These are phyloP conservation scores for Sebastiscus tertius DNA, from an alignment of 2,797 vertebrate genomes.

Conservation along the genomic window DNA sequence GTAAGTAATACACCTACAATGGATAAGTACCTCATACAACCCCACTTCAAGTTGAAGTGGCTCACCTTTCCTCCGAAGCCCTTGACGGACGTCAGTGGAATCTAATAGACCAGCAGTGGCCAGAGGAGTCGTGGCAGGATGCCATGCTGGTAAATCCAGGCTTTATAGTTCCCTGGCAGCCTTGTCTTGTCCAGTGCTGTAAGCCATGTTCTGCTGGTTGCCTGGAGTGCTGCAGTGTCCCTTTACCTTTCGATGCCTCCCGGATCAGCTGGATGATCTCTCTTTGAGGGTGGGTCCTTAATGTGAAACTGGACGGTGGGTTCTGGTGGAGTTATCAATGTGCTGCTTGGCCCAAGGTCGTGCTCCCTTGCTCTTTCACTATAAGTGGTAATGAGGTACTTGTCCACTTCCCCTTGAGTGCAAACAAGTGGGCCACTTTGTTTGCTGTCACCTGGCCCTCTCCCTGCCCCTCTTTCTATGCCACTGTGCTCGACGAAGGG, in stretches of 20 bases:
- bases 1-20: neutral
- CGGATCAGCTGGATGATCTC: no score
- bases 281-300: no score
- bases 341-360: neutral
- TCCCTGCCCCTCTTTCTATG: neutral
- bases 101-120: no score
- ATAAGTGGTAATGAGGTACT: neutral
- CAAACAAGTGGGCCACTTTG: neutral
- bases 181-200: neutral
- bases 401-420: neutral
- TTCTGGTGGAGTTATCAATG: neutral
- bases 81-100: no score
- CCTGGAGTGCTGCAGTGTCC: neutral
- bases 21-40: neutral
- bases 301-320: no score
- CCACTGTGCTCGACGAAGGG: neutral
- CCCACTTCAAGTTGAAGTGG: constrained; percentile 1
- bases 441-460: neutral
- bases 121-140: no score
- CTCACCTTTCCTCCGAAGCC: no score
- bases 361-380: neutral
- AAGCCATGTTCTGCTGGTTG: neutral
- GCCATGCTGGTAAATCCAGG: no score
- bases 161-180: no score
- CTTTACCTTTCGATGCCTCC: no score